Conservation (phyloP, 2,113 vertebrate species). For the Quiscalus mexicanus region DNA sequence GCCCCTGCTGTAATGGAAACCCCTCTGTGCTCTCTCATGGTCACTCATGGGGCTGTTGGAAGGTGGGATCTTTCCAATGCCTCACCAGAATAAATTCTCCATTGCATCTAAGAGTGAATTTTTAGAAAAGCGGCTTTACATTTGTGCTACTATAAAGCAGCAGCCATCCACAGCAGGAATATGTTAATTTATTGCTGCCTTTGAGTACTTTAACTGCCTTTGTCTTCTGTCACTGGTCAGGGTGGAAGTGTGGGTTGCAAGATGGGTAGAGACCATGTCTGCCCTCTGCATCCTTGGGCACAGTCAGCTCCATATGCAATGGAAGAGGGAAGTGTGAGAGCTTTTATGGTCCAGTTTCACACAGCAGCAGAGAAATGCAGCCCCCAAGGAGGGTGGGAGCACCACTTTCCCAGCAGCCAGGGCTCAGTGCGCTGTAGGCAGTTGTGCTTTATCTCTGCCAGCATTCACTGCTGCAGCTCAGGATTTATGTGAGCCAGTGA, state of each 20-base stretch:
- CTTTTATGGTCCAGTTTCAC: not conserved
- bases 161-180: not conserved
- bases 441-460: conserved; percentile 2
- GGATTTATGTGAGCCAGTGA: not conserved
- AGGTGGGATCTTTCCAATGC: not conserved
- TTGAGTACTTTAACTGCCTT: not conserved
- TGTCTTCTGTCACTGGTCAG: not conserved
- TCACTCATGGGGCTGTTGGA: not conserved
- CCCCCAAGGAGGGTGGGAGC: not conserved
- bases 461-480: not conserved
- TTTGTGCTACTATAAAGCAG: not conserved
- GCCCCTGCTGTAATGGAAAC: not conserved
- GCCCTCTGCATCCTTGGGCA: not conserved
- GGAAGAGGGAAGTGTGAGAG: not conserved
- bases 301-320: not conserved
- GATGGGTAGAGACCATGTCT: not conserved
- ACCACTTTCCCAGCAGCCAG: not conserved
- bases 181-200: not conserved
- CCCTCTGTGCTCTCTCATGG: fast-evolving
- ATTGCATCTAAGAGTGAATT: not conserved
- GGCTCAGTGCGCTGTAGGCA: not conserved
- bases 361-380: not conserved
- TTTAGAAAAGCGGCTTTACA: not conserved
- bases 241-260: not conserved
- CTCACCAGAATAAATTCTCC: not conserved